A percentile compares a stretch with the other conserved stretches of the same genome.
Conservation (phyloP, 2,797 vertebrate genomes). For the Serranus cabrilla region DNA sequence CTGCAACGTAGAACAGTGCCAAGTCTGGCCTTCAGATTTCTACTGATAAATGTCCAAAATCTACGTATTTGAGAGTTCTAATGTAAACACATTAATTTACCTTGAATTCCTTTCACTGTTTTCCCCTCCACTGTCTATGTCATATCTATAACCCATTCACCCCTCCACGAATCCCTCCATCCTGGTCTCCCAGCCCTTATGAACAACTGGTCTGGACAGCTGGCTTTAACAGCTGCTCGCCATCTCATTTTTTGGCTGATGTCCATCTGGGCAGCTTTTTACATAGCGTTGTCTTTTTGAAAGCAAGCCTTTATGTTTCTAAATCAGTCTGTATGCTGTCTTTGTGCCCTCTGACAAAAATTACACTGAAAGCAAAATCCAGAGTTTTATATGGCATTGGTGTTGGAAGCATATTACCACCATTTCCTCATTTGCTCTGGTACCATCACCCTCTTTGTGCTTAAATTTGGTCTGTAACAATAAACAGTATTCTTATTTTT, state of each 20-base stretch:
- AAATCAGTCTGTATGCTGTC: slow-evolving; percentile 50
- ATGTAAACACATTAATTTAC: neutral
- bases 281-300: slow-evolving; percentile 27
- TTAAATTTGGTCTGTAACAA: slow-evolving; percentile 2
- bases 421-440: neutral
- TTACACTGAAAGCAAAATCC: neutral
- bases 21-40: slow-evolving; percentile 19
- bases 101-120: slow-evolving; percentile 15
- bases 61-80: neutral
- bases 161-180: slow-evolving; percentile 44
- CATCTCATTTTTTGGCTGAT: slow-evolving; percentile 57
- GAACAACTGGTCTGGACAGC: slow-evolving; percentile 77
- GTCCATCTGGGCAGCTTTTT: slow-evolving; percentile 55
- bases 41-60: slow-evolving; percentile 18
- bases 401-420: neutral
- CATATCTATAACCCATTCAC: slow-evolving; percentile 20
- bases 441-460: neutral
- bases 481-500: slow-evolving; percentile 8
- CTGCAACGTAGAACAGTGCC: slow-evolving; percentile 6
- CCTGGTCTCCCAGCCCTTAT: slow-evolving; percentile 39
- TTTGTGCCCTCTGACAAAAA: slow-evolving; percentile 21
- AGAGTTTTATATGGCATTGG: neutral
- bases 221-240: slow-evolving; percentile 74
- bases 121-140: slow-evolving; percentile 34
- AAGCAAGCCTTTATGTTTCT: slow-evolving; percentile 37